A percentile compares a stretch with the other conserved stretches of the same genome.
phyloP scores from a whole-genome alignment of 2,888 invertebrate species.

The Romanomermis culicivorax region DNA sequence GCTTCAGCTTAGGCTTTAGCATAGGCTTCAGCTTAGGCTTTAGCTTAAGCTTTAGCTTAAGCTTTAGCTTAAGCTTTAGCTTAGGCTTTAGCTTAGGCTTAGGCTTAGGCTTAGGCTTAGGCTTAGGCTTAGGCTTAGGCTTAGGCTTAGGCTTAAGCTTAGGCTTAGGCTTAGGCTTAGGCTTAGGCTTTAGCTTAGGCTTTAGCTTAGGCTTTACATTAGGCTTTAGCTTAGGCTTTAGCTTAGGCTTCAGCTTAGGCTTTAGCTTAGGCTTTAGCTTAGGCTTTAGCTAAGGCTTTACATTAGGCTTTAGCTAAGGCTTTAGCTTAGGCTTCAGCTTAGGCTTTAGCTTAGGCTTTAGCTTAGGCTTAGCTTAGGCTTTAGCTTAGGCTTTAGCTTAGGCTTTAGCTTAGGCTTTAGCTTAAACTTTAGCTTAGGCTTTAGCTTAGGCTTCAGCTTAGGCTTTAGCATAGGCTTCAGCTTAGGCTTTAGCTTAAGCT shows the following conservation, averaged over 20 bases:
- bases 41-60: background rate
- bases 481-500: too few relatives aligned
- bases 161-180: constrained; percentile 3
- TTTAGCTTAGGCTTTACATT: background rate
- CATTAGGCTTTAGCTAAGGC: background rate
- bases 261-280: background rate
- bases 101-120: constrained; percentile 3
- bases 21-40: background rate
- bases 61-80: background rate
- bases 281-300: background rate
- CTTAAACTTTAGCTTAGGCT: too few relatives aligned
- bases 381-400: background rate
- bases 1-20: background rate
- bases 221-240: constrained; percentile 2
- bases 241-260: too few relatives aligned
- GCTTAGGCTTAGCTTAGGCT: background rate
- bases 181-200: constrained; percentile 1
- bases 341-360: background rate
- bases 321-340: background rate
- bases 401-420: background rate
- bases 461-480: too few relatives aligned
- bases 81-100: constrained; percentile 2
- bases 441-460: too few relatives aligned
- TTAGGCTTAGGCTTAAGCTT: constrained; percentile 2
- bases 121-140: constrained; percentile 1